Evolutionary conservation across 2,888 invertebrate species (phyloP).

Genomic region (Machimus rusticus): DNA sequence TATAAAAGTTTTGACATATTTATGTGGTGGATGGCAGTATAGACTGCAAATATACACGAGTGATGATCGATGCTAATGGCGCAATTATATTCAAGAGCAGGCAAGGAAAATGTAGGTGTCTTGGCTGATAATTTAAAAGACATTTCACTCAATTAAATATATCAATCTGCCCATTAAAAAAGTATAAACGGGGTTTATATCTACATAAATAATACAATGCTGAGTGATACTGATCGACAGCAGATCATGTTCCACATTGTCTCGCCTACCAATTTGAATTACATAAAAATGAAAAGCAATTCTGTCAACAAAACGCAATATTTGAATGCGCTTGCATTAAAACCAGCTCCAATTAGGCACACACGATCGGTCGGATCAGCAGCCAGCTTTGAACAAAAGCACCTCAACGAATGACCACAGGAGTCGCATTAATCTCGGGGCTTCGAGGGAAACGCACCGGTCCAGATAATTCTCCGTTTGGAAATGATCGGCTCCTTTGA

Average conservation of each 20-base stretch:
- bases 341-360: background rate
- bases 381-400: background rate
- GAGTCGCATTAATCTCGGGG: background rate
- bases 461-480: background rate
- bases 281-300: background rate
- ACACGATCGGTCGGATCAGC: background rate
- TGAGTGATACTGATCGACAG: background rate
- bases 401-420: background rate
- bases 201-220: background rate
- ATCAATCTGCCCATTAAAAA: background rate
- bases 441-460: background rate
- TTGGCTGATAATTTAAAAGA: background rate
- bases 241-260: background rate
- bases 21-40: background rate
- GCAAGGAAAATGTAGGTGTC: background rate
- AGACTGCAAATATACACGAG: background rate
- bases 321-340: background rate
- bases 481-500: conserved; percentile 20
- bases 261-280: background rate
- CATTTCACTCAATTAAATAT: background rate
- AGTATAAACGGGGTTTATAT: background rate
- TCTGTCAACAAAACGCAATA: background rate
- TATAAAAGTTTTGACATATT: background rate
- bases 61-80: background rate
- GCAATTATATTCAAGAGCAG: background rate